These are phyloP conservation scores for Xyrauchen texanus DNA, from an alignment of 2,113 vertebrate genomes.

Conservation along the genomic window DNA sequence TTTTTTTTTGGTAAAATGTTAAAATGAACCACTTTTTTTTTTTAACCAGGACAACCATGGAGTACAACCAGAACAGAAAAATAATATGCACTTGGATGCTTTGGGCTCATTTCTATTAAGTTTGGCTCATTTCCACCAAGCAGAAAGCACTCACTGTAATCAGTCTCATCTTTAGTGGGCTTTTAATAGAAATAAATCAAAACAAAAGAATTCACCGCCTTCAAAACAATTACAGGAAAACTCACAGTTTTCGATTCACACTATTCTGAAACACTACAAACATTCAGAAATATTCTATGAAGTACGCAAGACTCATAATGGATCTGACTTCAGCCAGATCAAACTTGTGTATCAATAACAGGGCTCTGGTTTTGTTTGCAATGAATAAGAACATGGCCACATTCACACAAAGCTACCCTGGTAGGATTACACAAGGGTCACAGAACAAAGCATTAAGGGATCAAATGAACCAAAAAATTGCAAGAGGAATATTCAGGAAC, in stretches of 20 bases:
- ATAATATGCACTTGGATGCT: slow-evolving; percentile 70
- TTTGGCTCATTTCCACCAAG: slow-evolving; percentile 53
- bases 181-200: slow-evolving; percentile 10
- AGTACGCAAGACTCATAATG: slow-evolving; percentile 5
- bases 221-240: slow-evolving; percentile 40
- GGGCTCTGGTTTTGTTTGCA: slow-evolving; percentile 23
- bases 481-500: background rate
- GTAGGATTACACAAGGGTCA: background rate
- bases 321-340: background rate
- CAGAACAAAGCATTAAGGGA: background rate
- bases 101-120: slow-evolving; percentile 58
- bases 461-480: background rate
- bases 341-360: slow-evolving; percentile 9
- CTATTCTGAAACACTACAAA: slow-evolving; percentile 42
- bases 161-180: slow-evolving; percentile 6
- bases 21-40: slow-evolving; percentile 73
- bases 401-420: slow-evolving; percentile 15
- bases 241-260: slow-evolving; percentile 20
- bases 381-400: slow-evolving; percentile 7
- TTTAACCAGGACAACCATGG: slow-evolving; percentile 68
- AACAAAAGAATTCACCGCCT: background rate
- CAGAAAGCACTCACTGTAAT: slow-evolving; percentile 25
- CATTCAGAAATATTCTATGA: slow-evolving; percentile 21
- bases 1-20: slow-evolving; percentile 58
- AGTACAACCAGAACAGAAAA: slow-evolving; percentile 73